These are phyloP conservation scores for Molorchus minor DNA, from an alignment of 2,888 invertebrate genomes.

Conservation along the genomic window DNA sequence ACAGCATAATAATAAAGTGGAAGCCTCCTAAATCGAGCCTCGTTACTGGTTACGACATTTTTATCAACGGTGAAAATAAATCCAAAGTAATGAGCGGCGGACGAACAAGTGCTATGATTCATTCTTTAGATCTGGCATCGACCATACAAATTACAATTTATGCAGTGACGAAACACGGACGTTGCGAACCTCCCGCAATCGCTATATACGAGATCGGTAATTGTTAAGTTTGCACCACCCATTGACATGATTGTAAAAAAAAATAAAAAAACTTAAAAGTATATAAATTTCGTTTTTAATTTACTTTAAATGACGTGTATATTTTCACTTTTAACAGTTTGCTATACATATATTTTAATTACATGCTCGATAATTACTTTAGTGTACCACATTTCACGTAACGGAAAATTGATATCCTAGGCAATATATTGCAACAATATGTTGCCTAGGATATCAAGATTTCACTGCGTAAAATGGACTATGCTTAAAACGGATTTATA, in stretches of 20 bases:
- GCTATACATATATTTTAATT: no score
- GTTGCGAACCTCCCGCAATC: slow-evolving; percentile 51
- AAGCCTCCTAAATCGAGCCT: slow-evolving; percentile 39
- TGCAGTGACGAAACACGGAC: slow-evolving; percentile 47
- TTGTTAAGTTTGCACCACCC: not conserved
- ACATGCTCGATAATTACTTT: no score
- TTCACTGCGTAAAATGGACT: no score
- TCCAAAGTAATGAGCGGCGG: slow-evolving; percentile 50
- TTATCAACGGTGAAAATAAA: slow-evolving; percentile 48
- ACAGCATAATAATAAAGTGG: slow-evolving; percentile 54
- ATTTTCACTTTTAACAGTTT: no score
- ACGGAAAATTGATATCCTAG: no score
- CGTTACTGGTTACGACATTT: slow-evolving; percentile 50
- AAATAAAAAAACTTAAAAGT: no score
- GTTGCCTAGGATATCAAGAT: no score
- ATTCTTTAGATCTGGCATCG: slow-evolving; percentile 45
- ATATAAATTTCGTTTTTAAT: no score
- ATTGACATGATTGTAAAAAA: slow-evolving; percentile 17
- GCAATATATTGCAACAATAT: no score
- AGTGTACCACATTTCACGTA: no score
- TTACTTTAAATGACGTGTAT: no score
- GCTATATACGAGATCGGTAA: slow-evolving; percentile 52
- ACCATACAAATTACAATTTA: slow-evolving; percentile 51
- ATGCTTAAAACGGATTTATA: no score
- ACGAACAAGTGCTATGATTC: slow-evolving; percentile 51